phyloP scores from a whole-genome alignment of 92 coral and sea anemone species.

The Heliopora coerulea region DNA sequence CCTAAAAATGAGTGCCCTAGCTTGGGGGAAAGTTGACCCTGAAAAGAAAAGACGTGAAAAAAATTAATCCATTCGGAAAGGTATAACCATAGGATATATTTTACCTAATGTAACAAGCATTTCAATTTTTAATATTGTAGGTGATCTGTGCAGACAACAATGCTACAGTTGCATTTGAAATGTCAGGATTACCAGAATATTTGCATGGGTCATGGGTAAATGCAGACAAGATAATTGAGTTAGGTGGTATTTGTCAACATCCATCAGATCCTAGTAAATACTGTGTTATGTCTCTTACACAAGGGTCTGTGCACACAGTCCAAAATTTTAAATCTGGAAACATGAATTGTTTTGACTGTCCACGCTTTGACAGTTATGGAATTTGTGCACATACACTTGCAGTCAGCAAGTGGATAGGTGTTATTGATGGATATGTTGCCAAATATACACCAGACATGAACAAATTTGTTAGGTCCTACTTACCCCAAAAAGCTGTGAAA shows the following conservation, averaged over 20 bases:
- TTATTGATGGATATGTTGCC: conserved; percentile 17
- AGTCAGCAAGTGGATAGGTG: conserved; percentile 35
- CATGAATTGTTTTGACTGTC: conserved; percentile 49
- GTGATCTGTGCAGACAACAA: conserved; percentile 12
- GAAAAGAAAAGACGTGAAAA: conserved; percentile 36
- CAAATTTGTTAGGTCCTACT: conserved; percentile 5
- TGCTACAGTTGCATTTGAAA: conserved; percentile 16
- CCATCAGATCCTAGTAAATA: conserved; percentile 45
- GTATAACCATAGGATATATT: conserved; percentile 1
- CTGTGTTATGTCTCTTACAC: conserved; percentile 39
- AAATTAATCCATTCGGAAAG: conserved; percentile 28
- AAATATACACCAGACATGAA: conserved; percentile 33
- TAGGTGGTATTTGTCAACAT: conserved; percentile 53
- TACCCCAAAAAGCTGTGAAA: not conserved
- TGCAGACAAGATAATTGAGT: conserved; percentile 24
- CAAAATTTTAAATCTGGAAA: conserved; percentile 41
- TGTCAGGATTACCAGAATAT: conserved; percentile 35
- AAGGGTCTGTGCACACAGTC: conserved; percentile 53
- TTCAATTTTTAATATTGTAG: conserved; percentile 18
- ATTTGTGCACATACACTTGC: conserved; percentile 61
- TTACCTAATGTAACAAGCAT: conserved; percentile 3
- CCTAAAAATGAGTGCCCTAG: conserved; percentile 23
- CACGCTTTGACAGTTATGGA: conserved; percentile 43
- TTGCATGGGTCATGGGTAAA: conserved; percentile 43
- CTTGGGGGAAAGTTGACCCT: conserved; percentile 29